Evolutionary conservation across 2,888 invertebrate species (phyloP).

Genomic region (Malthinus flaveolus): DNA sequence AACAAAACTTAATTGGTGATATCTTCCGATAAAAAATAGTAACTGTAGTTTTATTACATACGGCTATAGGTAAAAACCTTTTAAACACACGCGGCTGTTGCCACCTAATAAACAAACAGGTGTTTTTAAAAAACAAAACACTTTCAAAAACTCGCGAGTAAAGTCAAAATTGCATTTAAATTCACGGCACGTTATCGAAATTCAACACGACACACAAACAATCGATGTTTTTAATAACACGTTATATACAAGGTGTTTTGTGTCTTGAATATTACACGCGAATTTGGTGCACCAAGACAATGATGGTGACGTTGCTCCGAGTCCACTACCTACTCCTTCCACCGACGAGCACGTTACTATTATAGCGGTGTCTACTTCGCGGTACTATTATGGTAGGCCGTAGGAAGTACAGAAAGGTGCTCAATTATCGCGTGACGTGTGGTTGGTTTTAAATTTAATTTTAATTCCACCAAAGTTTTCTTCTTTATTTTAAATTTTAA

Average conservation of each 20-base stretch:
- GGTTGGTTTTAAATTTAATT: conserved; percentile 3
- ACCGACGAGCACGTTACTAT: conserved; percentile 16
- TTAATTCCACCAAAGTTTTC: conserved; percentile 15
- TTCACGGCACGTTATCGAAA: background rate
- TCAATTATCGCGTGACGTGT: conserved; percentile 10
- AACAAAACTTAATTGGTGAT: too few relatives aligned
- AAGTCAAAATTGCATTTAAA: background rate
- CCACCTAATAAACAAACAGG: too few relatives aligned
- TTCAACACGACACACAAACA: background rate
- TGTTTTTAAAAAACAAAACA: too few relatives aligned
- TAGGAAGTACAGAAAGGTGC: conserved; percentile 29
- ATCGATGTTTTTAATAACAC: background rate
- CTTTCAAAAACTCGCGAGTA: too few relatives aligned
- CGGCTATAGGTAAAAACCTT: too few relatives aligned
- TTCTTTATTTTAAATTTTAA: too few relatives aligned
- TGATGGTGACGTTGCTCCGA: conserved; percentile 20
- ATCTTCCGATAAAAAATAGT: too few relatives aligned
- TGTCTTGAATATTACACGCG: background rate
- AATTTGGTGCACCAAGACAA: conserved; percentile 18
- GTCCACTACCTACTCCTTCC: conserved; percentile 21
- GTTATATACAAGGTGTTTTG: too few relatives aligned
- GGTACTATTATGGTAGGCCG: conserved; percentile 25
- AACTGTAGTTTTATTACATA: too few relatives aligned
- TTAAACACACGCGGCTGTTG: too few relatives aligned
- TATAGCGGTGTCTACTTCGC: conserved; percentile 21